Evolutionary conservation across 2,888 invertebrate genomes (phyloP).

Genomic region (Diogma glabrata): DNA sequence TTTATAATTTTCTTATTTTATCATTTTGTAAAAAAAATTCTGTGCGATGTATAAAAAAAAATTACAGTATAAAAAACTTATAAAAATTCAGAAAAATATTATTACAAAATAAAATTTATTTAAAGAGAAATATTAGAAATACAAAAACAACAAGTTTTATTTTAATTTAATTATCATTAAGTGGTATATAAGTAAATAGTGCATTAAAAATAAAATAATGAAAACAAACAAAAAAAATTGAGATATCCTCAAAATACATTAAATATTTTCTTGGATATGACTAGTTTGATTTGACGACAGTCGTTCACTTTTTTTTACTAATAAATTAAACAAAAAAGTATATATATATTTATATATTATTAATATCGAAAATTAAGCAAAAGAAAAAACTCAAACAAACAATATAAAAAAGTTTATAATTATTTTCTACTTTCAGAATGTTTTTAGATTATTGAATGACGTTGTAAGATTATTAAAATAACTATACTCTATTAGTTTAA

Average conservation of each 20-base stretch:
- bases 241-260: constrained; percentile 8
- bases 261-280: constrained; percentile 14
- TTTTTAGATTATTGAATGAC: too few relatives aligned
- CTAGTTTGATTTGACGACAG: constrained; percentile 6
- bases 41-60: constrained; percentile 3
- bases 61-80: constrained; percentile 4
- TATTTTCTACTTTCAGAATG: not conserved
- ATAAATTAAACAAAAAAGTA: not conserved
- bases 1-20: constrained; percentile 2
- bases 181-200: constrained; percentile 15
- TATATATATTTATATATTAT: constrained; percentile 4
- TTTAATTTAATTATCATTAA: constrained; percentile 13
- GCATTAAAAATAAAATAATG: constrained; percentile 10
- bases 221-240: too few relatives aligned
- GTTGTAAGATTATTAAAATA: too few relatives aligned
- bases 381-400: constrained; percentile 5
- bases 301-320: not conserved
- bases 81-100: constrained; percentile 4
- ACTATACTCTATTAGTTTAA: too few relatives aligned
- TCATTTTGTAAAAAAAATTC: not conserved
- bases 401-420: not conserved
- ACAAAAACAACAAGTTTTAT: constrained; percentile 11
- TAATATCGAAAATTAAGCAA: not conserved
- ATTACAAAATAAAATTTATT: constrained; percentile 9
- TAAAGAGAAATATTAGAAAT: constrained; percentile 10